A percentile compares a stretch with the other conserved stretches of the same genome.
Conservation (phyloP, 2,888 invertebrate genomes). For the Caenorhabditis sulstoni region DNA sequence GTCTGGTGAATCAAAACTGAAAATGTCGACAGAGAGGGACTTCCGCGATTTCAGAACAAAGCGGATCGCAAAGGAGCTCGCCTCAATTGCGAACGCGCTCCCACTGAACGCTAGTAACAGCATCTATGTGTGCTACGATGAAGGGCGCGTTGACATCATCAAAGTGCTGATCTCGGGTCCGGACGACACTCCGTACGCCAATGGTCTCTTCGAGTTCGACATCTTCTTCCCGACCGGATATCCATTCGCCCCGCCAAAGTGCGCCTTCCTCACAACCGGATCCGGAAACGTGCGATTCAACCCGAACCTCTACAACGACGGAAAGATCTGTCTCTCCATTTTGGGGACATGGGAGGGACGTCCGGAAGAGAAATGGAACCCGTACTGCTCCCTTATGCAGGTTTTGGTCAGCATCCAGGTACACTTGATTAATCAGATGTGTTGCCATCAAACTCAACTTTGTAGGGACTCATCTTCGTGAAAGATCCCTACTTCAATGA, state of each 20-base stretch:
- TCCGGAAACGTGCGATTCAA: conserved; percentile 84
- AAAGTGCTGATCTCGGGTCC: conserved; percentile 79
- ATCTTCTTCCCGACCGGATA: conserved; percentile 82
- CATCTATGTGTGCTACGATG: conserved; percentile 80
- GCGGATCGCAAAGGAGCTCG: conserved; percentile 75
- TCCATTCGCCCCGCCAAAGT: conserved; percentile 84
- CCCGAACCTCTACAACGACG: conserved; percentile 85
- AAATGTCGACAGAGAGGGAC: too few relatives aligned
- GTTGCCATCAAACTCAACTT: conserved; percentile 74
- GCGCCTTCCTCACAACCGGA: conserved; percentile 84
- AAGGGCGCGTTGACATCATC: conserved; percentile 77
- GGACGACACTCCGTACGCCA: conserved; percentile 85
- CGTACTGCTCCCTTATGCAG: conserved; percentile 79
- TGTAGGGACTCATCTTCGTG: conserved; percentile 84
- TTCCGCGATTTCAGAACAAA: conserved; percentile 60
- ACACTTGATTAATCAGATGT: not conserved
- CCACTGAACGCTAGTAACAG: conserved; percentile 77
- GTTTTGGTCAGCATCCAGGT: conserved; percentile 80
- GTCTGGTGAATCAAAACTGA: too few relatives aligned
- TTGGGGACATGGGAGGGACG: conserved; percentile 81
- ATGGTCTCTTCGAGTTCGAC: conserved; percentile 82
- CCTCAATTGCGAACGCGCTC: conserved; percentile 77
- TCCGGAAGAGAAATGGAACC: conserved; percentile 81
- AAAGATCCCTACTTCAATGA: conserved; percentile 86
- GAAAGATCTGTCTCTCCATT: conserved; percentile 82